Percentiles rank a stretch among this genome's conserved stretches.
phyloP scores from a whole-genome alignment of 2,797 vertebrate genomes.

The Poecilia picta region DNA sequence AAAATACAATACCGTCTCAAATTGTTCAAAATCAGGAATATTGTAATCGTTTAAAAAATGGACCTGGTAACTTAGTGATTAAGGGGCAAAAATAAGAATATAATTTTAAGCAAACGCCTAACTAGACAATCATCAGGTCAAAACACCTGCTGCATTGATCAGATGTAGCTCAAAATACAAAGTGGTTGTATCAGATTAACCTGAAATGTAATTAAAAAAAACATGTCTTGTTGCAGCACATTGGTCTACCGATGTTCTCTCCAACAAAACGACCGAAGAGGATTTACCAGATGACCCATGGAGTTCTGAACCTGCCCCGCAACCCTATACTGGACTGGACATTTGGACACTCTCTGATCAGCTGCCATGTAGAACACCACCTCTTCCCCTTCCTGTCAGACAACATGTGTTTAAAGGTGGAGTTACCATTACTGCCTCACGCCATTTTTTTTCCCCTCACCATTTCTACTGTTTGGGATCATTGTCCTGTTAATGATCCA shows the following conservation, averaged over 20 bases:
- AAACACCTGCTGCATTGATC: not conserved
- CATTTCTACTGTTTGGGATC: not conserved
- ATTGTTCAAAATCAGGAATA: not conserved
- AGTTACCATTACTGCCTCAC: not conserved
- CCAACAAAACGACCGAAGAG: conserved; percentile 81
- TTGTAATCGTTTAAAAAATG: not conserved
- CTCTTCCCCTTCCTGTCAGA: conserved; percentile 93
- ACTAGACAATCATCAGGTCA: not conserved
- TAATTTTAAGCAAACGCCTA: not conserved
- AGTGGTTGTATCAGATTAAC: not conserved
- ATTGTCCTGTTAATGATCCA: not conserved
- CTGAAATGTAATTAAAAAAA: not conserved
- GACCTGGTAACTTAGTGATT: no score
- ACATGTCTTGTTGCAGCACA: conserved; percentile 81
- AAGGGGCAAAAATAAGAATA: not conserved
- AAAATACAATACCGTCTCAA: not conserved
- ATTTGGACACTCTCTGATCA: conserved; percentile 94
- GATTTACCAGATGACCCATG: conserved; percentile 91
- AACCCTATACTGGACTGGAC: conserved; percentile 89
- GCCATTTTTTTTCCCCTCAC: not conserved
- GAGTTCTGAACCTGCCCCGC: conserved; percentile 90
- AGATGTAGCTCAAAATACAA: not conserved
- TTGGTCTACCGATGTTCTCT: conserved; percentile 92
- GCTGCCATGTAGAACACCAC: conserved; percentile 95
- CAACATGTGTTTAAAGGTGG: conserved; percentile 95